Evolutionary conservation across 1,140 invertebrate species (phyloP).

Genomic region (Hyles euphorbiae): DNA sequence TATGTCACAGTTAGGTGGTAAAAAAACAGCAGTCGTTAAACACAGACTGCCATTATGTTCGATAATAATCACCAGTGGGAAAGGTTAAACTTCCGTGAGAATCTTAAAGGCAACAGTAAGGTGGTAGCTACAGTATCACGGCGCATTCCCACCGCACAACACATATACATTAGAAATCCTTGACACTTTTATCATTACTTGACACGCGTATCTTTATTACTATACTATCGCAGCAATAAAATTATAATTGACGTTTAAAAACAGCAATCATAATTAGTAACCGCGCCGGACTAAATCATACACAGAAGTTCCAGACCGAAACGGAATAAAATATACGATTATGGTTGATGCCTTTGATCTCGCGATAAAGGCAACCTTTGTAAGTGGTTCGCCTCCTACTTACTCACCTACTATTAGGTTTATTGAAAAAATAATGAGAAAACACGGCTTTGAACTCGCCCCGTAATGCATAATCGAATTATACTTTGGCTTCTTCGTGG

Average conservation of each 20-base stretch:
- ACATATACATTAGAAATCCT: slow-evolving; percentile 1
- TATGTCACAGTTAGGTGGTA: background rate
- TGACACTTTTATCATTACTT: background rate
- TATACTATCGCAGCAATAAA: background rate
- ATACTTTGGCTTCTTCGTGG: no score
- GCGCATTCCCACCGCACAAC: background rate
- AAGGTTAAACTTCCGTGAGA: slow-evolving; percentile 44
- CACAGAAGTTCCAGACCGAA: no score
- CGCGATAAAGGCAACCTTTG: no score
- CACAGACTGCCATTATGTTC: slow-evolving; percentile 13
- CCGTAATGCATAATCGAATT: no score
- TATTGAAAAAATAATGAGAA: no score
- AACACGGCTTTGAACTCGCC: no score
- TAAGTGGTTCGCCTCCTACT: no score
- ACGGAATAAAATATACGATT: no score
- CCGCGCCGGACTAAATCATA: background rate
- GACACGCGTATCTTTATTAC: background rate
- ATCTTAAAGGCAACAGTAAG: background rate
- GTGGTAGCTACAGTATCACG: background rate
- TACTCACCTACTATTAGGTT: no score
- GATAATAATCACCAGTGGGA: slow-evolving; percentile 28
- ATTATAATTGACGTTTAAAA: background rate
- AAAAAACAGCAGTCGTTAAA: slow-evolving; percentile 12
- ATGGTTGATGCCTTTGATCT: no score
- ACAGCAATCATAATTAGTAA: background rate